These are phyloP conservation scores for Ophioninae sp. DNA, from an alignment of 2,888 invertebrate species.

Conservation along the genomic window DNA sequence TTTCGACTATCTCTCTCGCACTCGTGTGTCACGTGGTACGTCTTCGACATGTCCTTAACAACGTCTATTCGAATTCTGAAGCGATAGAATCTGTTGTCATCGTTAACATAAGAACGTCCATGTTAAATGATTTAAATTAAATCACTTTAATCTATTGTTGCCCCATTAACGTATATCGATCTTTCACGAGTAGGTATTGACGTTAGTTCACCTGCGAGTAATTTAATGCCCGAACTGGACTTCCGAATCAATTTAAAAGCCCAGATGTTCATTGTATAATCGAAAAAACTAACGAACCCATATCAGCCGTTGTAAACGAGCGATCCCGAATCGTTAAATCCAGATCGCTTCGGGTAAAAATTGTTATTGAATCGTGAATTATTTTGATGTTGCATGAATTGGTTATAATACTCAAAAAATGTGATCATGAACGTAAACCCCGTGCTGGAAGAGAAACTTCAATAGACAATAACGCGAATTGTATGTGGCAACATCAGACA, in stretches of 20 bases:
- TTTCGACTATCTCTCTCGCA: no score
- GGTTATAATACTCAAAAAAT: not conserved
- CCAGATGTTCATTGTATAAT: not conserved
- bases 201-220: not conserved
- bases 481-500: not conserved
- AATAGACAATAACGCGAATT: constrained; percentile 13
- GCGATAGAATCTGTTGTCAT: constrained; percentile 1
- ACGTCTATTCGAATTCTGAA: not conserved
- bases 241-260: not conserved
- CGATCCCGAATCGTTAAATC: not conserved
- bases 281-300: not conserved
- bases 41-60: no score
- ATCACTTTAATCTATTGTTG: not conserved
- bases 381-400: not conserved
- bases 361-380: not conserved
- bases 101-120: constrained; percentile 8
- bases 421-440: no score
- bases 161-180: not conserved
- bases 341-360: not conserved
- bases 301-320: not conserved
- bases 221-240: not conserved
- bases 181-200: not conserved
- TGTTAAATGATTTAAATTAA: not conserved
- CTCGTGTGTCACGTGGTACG: no score
- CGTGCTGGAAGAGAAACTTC: not conserved